Base-by-base conservation (phyloP, 2,113 vertebrate genomes). In the Eulemur rufifrons region DNA sequence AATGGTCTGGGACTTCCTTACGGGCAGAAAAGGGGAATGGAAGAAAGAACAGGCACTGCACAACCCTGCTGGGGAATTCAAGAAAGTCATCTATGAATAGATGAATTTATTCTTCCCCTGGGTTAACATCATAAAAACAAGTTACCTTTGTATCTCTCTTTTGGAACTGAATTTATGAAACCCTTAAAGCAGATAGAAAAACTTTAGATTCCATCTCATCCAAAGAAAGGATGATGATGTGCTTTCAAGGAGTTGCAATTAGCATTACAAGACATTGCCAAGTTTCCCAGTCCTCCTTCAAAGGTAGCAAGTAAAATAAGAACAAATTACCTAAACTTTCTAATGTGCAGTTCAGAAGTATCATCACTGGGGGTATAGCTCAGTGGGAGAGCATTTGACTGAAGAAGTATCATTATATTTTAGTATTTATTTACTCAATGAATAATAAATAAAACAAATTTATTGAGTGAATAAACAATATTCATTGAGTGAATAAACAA, bases 101-200 rank as follows among this genome's bases (percentile, higher is more conserved):
- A 42, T 2, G 3, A 20, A 63, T 52, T 2, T 39, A n/a, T n/a
- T 56, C 2, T 76, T 88, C 17, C 17, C 52, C 23, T 29, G 6
- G 88, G 37, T 61, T 68, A 64, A 50, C 3, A 63, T 68, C 5
- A 2, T 17, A 87, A 32, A 29, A 85, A 23, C 15, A 97, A 92
- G 27, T 37, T 98, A 98, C 97, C 97, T 98, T 97, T 81, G 14
- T 27, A 47, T 9, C 18, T 42, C 71, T 71, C 27, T 86, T 91
- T 80, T 34, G 68, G 0, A 66, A 42, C 0, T 34, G 59, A 45
- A 10, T 98, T 97, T 42, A 89, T 6, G 69, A 98, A 98, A 87
- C 97, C 97, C 2, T 97, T 98, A n/a, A 98, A 98, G 91, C 98
- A 98, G 10, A 97, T 95, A 94, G 97, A 98, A 96, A 98, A 98